These are phyloP conservation scores for Archilochus colubris DNA, from an alignment of 2,113 vertebrate genomes.

Conservation along the genomic window DNA sequence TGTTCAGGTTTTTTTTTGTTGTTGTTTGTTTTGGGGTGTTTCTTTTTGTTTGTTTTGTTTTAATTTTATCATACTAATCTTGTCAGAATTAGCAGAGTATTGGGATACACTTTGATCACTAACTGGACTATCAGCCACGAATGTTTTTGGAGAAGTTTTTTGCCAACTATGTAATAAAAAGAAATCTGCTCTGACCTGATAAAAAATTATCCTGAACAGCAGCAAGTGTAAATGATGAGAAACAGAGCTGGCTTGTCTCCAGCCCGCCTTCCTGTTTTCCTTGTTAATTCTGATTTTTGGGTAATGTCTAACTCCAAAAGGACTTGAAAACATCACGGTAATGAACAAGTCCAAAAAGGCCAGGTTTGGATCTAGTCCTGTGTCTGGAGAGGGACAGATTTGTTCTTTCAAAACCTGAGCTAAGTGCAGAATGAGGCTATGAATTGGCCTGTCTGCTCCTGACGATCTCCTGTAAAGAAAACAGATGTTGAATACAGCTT, in stretches of 20 bases:
- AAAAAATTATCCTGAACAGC: constrained; percentile 36
- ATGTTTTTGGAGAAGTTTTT: background rate
- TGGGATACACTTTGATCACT: background rate
- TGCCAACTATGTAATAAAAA: background rate
- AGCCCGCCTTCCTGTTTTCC: constrained; percentile 57
- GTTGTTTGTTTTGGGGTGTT: too few species aligned
- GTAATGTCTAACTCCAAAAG: constrained; percentile 39
- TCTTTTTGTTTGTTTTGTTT: background rate
- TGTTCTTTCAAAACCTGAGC: constrained; percentile 48
- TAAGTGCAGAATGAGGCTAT: constrained; percentile 29
- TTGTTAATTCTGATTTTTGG: constrained; percentile 45
- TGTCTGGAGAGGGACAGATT: background rate
- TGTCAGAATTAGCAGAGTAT: constrained; percentile 14
- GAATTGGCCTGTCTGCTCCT: constrained; percentile 18
- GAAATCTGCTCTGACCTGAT: constrained; percentile 41
- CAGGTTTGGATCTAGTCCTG: constrained; percentile 15
- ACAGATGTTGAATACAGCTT: constrained; percentile 43
- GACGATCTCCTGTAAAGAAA: constrained; percentile 44
- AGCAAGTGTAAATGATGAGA: constrained; percentile 50
- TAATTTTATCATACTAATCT: background rate
- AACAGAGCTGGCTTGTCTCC: constrained; percentile 28
- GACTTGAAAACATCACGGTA: constrained; percentile 19
- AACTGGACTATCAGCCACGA: background rate
- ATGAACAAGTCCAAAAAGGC: constrained; percentile 15
- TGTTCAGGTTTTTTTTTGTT: background rate